Percentiles rank a stretch among this genome's conserved stretches.
These are phyloP conservation scores for Chloebia gouldiae DNA, from an alignment of 2,113 vertebrate species.

Conservation along the genomic window DNA sequence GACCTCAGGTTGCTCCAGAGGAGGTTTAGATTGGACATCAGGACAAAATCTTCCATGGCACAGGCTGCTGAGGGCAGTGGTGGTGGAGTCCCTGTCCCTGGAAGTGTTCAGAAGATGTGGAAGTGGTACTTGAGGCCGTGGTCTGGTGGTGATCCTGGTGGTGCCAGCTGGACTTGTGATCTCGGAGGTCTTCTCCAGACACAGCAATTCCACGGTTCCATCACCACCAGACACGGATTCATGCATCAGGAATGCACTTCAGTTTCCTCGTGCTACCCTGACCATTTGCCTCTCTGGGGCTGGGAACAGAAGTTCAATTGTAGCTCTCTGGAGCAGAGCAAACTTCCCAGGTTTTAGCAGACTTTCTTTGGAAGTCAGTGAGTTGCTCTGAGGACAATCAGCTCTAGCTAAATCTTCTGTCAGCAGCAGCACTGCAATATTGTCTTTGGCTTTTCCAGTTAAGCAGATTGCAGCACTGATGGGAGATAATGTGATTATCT, in stretches of 20 bases:
- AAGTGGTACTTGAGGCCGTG: neutral
- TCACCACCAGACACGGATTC: neutral
- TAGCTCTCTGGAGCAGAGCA: neutral
- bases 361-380: neutral
- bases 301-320: neutral
- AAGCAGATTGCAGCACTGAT: conserved; percentile 1
- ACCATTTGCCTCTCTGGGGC: neutral
- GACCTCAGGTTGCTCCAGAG: neutral
- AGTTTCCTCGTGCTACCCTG: neutral
- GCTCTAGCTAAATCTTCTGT: conserved; percentile 2
- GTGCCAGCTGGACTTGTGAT: neutral
- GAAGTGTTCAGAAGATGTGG: neutral
- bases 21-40: neutral
- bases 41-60: neutral
- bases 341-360: neutral
- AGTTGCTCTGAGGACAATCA: neutral
- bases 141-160: neutral
- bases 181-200: neutral
- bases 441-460: conserved; percentile 8
- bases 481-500: conserved; percentile 20
- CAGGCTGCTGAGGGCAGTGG: neutral
- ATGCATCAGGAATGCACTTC: neutral
- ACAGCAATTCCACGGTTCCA: neutral
- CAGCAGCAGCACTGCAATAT: neutral
- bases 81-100: neutral